phyloP scores from a whole-genome alignment of 2,888 invertebrate species.

The Apotomis capreana region DNA sequence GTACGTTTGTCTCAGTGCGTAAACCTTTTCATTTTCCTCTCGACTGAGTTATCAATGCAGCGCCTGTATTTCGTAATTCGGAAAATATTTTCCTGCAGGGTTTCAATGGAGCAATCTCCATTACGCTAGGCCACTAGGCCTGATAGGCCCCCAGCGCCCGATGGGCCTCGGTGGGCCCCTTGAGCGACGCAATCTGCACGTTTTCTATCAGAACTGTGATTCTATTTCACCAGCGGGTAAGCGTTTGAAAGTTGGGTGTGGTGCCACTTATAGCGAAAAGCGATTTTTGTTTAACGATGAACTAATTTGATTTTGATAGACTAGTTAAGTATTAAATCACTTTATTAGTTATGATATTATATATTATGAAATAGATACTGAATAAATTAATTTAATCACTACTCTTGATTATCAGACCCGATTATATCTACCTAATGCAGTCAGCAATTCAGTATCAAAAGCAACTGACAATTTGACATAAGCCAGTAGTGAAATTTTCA shows the following conservation, averaged over 20 bases:
- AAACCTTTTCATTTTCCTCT: slow-evolving; percentile 1
- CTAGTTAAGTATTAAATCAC: no score
- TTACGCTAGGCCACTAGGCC: slow-evolving; percentile 13
- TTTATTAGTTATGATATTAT: no score
- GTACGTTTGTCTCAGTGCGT: background rate
- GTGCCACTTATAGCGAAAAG: background rate
- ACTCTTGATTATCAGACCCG: no score
- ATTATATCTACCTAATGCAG: no score
- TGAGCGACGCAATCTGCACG: slow-evolving; percentile 43
- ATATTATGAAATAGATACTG: no score
- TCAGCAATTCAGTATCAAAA: no score
- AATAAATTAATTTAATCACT: no score
- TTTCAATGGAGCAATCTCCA: slow-evolving; percentile 26
- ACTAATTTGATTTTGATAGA: no score
- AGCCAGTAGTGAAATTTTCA: no score
- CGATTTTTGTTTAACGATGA: slow-evolving; percentile 8
- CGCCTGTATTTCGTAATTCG: background rate
- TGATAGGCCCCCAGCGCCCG: background rate
- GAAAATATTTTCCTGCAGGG: slow-evolving; percentile 13
- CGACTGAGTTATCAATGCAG: background rate
- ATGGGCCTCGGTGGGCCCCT: slow-evolving; percentile 12
- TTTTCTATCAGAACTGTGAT: slow-evolving; percentile 49
- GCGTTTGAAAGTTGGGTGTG: slow-evolving; percentile 12
- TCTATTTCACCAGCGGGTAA: slow-evolving; percentile 32
- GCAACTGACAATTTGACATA: no score